phyloP scores from a whole-genome alignment of 1,140 invertebrate genomes.

The Atta colombica region DNA sequence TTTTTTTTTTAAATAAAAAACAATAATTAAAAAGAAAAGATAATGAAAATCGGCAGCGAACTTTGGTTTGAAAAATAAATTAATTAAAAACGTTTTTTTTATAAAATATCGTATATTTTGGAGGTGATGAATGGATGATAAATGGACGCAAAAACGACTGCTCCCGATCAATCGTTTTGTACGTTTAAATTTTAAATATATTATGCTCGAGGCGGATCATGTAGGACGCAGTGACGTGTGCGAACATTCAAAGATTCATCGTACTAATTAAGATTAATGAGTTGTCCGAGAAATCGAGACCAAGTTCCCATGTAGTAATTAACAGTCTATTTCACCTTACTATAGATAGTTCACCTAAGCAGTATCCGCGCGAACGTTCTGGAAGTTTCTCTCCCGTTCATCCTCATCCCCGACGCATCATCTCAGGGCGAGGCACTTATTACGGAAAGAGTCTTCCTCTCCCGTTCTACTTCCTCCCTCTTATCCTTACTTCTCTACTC shows the following conservation, averaged over 20 bases:
- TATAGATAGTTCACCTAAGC: conserved; percentile 19
- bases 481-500: conserved; percentile 4
- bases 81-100: no score
- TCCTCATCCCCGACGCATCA: conserved; percentile 43
- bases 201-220: not conserved
- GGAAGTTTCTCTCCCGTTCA: conserved; percentile 47
- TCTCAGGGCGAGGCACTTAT: conserved; percentile 39
- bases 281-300: conserved; percentile 65
- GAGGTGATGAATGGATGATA: not conserved
- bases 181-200: not conserved
- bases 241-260: conserved; percentile 42
- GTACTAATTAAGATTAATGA: conserved; percentile 69
- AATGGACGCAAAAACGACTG: not conserved
- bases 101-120: not conserved
- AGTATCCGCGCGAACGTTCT: conserved; percentile 26
- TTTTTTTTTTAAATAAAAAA: not conserved
- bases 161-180: not conserved
- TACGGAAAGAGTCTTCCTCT: conserved; percentile 43
- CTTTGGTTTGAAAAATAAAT: no score
- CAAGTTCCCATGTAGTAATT: conserved; percentile 61
- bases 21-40: no score
- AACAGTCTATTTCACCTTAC: conserved; percentile 60
- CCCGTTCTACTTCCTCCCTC: not conserved
- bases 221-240: conserved; percentile 28
- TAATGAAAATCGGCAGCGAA: no score